Percentiles rank a stretch among this genome's conserved stretches.
Conservation (phyloP, 1,140 invertebrate species). For the Temnothorax longispinosus region DNA sequence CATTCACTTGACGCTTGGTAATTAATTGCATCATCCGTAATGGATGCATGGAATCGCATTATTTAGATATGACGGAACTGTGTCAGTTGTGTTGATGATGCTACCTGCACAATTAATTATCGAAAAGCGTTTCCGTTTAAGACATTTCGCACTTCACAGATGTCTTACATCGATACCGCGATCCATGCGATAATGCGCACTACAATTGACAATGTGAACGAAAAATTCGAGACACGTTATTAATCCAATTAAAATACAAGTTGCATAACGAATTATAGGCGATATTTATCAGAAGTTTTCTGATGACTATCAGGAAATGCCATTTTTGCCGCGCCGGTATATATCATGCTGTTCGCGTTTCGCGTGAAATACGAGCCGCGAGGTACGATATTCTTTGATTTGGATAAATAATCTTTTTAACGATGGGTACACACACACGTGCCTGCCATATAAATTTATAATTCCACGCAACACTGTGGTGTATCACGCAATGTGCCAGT, state of each 20-base stretch:
- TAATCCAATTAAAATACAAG: constrained; percentile 63
- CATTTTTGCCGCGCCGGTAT: constrained; percentile 15
- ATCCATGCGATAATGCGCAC: background rate
- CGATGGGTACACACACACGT: constrained; percentile 64
- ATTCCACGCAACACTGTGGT: constrained; percentile 68
- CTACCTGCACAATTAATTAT: constrained; percentile 41
- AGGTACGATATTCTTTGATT: constrained; percentile 71
- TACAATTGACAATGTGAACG: background rate
- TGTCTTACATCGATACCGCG: background rate
- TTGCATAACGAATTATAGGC: background rate
- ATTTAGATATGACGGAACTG: constrained; percentile 34
- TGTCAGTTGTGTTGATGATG: constrained; percentile 9
- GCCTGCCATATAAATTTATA: constrained; percentile 76
- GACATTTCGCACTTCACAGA: constrained; percentile 3
- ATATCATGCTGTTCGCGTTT: constrained; percentile 34
- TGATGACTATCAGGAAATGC: constrained; percentile 46
- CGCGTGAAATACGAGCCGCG: constrained; percentile 37
- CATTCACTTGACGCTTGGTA: constrained; percentile 11
- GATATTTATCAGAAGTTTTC: constrained; percentile 43
- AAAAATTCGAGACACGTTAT: constrained; percentile 12
- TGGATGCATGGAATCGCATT: constrained; percentile 4
- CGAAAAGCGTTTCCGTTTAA: background rate
- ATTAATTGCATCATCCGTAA: constrained; percentile 33
- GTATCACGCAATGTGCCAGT: constrained; percentile 68
- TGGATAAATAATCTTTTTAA: constrained; percentile 76